Evolutionary conservation across 2,113 vertebrate genomes (phyloP).

Genomic region (Charadrius vociferus): DNA sequence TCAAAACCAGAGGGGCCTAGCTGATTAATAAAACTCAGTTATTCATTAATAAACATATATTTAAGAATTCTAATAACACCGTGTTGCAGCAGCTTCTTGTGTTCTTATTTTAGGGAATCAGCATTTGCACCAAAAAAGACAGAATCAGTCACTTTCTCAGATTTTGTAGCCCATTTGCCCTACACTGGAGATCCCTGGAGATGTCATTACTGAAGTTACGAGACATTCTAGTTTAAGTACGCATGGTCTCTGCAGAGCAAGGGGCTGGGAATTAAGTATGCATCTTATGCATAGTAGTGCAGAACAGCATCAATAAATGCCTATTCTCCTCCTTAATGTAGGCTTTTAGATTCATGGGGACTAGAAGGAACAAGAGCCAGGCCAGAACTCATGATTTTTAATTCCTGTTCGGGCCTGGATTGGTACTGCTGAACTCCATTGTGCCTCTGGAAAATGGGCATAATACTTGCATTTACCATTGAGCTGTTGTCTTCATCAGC

Average conservation of each 20-base stretch:
- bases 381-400: background rate
- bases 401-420: background rate
- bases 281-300: background rate
- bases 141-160: background rate
- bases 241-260: background rate
- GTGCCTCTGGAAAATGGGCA: background rate
- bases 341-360: background rate
- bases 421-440: background rate
- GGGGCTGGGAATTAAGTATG: background rate
- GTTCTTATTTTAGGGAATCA: background rate
- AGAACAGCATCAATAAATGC: conserved; percentile 1
- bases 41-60: background rate
- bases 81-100: background rate
- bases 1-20: background rate
- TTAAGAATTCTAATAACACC: background rate
- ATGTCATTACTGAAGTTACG: conserved; percentile 30
- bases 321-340: background rate
- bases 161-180: background rate
- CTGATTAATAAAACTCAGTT: background rate
- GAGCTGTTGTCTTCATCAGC: background rate
- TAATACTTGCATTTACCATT: background rate
- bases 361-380: background rate
- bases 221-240: conserved; percentile 4
- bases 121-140: background rate
- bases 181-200: background rate